Base-by-base conservation (phyloP, 2,888 invertebrate species). In the Empis stercorea region DNA sequence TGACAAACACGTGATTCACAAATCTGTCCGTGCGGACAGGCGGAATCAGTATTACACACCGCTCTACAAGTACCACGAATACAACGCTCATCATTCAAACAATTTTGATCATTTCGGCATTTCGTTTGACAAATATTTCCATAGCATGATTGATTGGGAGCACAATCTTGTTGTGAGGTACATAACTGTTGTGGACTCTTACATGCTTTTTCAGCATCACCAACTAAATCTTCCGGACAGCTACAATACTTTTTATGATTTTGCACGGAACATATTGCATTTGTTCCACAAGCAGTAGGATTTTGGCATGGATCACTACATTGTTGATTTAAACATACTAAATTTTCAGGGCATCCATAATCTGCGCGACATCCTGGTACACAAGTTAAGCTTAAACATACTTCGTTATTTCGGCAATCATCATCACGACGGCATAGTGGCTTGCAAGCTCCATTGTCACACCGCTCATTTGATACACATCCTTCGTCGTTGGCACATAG, bases 1-100 rank as follows among this genome's bases (percentile, higher is more conserved):
- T 87, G 80, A 63, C 92, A 92, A 52, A 91, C 74, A 57, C 89
- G 76, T 58, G 85, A 87, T 64, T 87, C 85, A 60, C 93, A 93
- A 57, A 93, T 88, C 66, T 89, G 86, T 54, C 85, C 82, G 13
- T 76, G 73, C 16, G 78, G 78, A 60, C 92, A 93, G 50, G 84
- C 80, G 13, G 80, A 76, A 63, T 93, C 91, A 45, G 82, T 87
- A 61, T 89, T 92, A 61, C 92, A 93, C 30, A 92, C 81, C 2
- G 83, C 75, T 65, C 85, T 82, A 61, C 92, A 92, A 45, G 83
- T 77, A 40, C 87, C 88, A 47, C 80, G 76, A 54, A 89, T 79
- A 64, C 93, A 93, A 56, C 86, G 80, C 67, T 92, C 91, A 60
- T 89, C 87, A 14, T 84, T 79, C 52, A 91, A 70, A 61, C 93